phyloP scores from a whole-genome alignment of 2,113 vertebrate genomes.

The Gracilinanus agilis region DNA sequence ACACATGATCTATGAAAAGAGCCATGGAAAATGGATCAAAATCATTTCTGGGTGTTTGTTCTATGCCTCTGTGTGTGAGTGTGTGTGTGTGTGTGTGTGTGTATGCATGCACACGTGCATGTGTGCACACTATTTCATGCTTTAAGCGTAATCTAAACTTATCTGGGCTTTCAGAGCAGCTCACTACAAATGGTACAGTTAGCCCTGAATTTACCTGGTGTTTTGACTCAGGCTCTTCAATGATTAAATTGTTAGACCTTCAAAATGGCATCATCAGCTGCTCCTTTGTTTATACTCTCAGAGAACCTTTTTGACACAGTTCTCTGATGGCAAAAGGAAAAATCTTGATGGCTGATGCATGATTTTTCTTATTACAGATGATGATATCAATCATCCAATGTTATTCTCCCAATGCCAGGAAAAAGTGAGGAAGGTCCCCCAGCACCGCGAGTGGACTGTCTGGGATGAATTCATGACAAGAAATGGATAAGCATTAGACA shows the following conservation, averaged over 20 bases:
- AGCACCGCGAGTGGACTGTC: not conserved
- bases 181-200: slow-evolving; percentile 42
- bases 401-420: not conserved
- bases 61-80: slow-evolving; percentile 47
- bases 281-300: slow-evolving; percentile 34
- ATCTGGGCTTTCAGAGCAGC: slow-evolving; percentile 61
- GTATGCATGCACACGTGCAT: not conserved
- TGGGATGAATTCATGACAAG: not conserved
- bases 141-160: slow-evolving; percentile 61
- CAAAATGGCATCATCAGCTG: not conserved
- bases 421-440: not conserved
- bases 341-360: slow-evolving; percentile 2
- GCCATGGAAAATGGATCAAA: slow-evolving; percentile 71
- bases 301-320: slow-evolving; percentile 7
- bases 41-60: slow-evolving; percentile 61
- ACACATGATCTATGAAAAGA: slow-evolving; percentile 72
- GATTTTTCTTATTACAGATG: slow-evolving; percentile 3
- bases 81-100: slow-evolving; percentile 32
- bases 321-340: slow-evolving; percentile 33
- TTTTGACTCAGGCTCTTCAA: not conserved
- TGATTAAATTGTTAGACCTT: not conserved
- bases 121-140: slow-evolving; percentile 16
- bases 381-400: not conserved
- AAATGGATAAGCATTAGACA: not conserved
- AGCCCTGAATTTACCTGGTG: slow-evolving; percentile 2